Base-by-base conservation (phyloP, 2,113 vertebrate species). In the Gobiocypris rarus region DNA sequence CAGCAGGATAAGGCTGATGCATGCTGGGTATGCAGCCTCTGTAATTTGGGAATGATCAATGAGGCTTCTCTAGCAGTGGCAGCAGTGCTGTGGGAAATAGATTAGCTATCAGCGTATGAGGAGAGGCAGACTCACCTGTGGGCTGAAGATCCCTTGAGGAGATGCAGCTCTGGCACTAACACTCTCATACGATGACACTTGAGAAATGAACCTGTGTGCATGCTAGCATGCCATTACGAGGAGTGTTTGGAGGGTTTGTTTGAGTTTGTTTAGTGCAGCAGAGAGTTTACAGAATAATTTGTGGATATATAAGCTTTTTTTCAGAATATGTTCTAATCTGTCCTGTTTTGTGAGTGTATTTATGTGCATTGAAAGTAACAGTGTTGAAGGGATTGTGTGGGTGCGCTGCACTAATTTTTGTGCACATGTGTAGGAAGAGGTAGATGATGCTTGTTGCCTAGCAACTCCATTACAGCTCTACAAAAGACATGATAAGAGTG, bases 401-500 rank as follows among this genome's bases (percentile, higher is more conserved):
- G 77, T 76, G 77, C 50, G 3, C 31, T 81, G 84, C 43, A 70
- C 79, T 41, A 69, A 75, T 79, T 52, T 85, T 81, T 63, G 59
- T 83, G 74, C 88, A 85, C 75, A 80, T 89, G 91, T 93, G 91
- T 91, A 91, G 91, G 92, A 90, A 86, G 90, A 91, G 82, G 84
- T 61, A 85, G 86, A 90, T 88, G 92, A 92, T 91, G 90, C 92
- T 89, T 92, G 94, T 95, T 93, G 89, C 94, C 86, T 93, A 93
- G 94, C 93, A 93, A 95, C 92, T 77, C n/a, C 84, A 38, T 70
- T 78, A 85, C n/a, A 83, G 31, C 81, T 86, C 87, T 91, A 80
- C 52, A 85, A 34, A 75, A 79, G 73, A 54, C 45, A 77, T 4
- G 7, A 38, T 22, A 74, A 75, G 34, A 17, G 41, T 54, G 48